A percentile compares a stretch with the other conserved stretches of the same genome.
Conservation (phyloP, 2,113 vertebrate genomes). For the Empidonax alnorum region DNA sequence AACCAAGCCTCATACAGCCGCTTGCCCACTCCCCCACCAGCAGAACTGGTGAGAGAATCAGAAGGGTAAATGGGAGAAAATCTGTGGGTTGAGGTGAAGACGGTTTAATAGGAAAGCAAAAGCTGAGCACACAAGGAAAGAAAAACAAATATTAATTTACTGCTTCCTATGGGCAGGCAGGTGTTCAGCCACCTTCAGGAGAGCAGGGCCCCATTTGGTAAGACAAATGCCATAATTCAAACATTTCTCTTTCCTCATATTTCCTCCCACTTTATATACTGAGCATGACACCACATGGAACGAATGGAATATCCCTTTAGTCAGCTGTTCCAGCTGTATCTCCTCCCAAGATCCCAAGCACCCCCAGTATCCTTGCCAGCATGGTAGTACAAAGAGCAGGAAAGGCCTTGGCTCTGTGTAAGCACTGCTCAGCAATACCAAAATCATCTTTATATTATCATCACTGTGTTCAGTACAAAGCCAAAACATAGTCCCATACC, state of each 20-base stretch:
- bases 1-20: not conserved
- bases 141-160: not conserved
- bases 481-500: not conserved
- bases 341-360: not conserved
- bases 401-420: not conserved
- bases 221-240: not conserved
- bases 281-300: not conserved
- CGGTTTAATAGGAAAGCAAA: not conserved
- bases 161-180: not conserved
- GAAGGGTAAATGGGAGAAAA: not conserved
- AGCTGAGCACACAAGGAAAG: not conserved
- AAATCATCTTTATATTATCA: not conserved
- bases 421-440: not conserved
- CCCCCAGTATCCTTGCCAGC: fast-evolving
- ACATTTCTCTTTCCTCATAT: fast-evolving
- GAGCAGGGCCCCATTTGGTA: not conserved
- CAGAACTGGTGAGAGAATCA: too few species aligned
- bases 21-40: not conserved
- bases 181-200: not conserved
- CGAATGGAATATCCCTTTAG: not conserved
- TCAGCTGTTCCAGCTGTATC: not conserved
- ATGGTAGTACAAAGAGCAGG: not conserved
- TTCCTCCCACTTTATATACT: not conserved
- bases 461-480: not conserved
- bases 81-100: not conserved